Conservation (phyloP, 2,888 invertebrate species). For the Scaptodrosophila latifasciaeformis region DNA sequence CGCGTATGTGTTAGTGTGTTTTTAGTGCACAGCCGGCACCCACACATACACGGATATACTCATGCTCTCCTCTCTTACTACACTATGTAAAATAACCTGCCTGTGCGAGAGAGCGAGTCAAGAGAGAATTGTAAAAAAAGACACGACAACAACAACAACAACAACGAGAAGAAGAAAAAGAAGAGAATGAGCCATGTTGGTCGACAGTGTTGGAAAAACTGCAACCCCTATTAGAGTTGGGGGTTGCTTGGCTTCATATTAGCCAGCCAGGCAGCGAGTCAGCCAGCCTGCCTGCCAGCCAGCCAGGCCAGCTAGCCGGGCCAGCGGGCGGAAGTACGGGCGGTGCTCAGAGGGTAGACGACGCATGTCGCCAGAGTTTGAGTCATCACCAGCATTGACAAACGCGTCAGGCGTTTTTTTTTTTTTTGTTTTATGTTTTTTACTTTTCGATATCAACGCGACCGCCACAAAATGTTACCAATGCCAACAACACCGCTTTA, state of each 20-base stretch:
- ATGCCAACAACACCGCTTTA: conserved; percentile 46
- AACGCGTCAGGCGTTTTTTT: background rate
- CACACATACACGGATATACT: conserved; percentile 27
- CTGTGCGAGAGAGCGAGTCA: conserved; percentile 37
- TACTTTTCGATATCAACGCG: conserved; percentile 2
- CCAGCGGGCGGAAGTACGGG: conserved; percentile 22
- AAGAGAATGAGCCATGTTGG: conserved; percentile 12
- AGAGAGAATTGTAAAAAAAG: no score
- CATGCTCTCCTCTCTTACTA: background rate
- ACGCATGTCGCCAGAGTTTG: conserved; percentile 62
- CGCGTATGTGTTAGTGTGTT: conserved; percentile 50
- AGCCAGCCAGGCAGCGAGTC: no score
- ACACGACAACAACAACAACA: conserved; percentile 46
- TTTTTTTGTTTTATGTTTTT: background rate
- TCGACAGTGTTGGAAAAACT: conserved; percentile 43
- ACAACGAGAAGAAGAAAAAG: conserved; percentile 15
- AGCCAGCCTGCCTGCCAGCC: no score
- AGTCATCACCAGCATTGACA: conserved; percentile 46
- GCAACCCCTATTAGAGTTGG: conserved; percentile 66
- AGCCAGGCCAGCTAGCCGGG: conserved; percentile 4
- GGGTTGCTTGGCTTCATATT: conserved; percentile 29
- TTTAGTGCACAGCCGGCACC: conserved; percentile 47
- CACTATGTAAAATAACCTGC: conserved; percentile 4
- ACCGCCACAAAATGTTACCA: conserved; percentile 34
- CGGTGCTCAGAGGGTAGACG: conserved; percentile 7